Percentiles rank a stretch among this genome's conserved stretches.
phyloP scores from a whole-genome alignment of 2,888 invertebrate species.

The Theretra japonica region DNA sequence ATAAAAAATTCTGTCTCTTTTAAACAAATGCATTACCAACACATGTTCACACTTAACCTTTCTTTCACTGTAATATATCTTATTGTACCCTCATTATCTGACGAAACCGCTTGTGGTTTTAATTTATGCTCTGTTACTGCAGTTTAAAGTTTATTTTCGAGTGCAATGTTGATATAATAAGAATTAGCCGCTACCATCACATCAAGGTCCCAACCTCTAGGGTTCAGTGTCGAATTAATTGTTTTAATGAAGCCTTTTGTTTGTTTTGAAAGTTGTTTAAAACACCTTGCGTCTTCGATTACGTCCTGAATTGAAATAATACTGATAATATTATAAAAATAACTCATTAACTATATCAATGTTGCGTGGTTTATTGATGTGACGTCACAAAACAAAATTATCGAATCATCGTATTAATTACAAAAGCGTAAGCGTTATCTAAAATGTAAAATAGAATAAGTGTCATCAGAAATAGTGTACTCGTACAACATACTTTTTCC shows the following conservation, averaged over 20 bases:
- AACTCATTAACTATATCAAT: not conserved
- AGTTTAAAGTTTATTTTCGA: not conserved
- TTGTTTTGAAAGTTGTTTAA: not conserved
- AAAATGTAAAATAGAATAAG: too few species aligned
- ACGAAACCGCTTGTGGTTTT: slow-evolving; percentile 40
- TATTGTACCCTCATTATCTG: slow-evolving; percentile 75
- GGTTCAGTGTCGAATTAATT: slow-evolving; percentile 44
- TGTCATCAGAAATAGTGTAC: too few species aligned
- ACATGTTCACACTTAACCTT: slow-evolving; percentile 85
- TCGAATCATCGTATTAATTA: not conserved
- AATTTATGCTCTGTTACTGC: not conserved
- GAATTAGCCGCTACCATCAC: slow-evolving; percentile 27
- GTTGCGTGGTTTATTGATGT: too few species aligned
- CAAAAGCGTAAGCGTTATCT: too few species aligned
- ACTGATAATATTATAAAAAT: not conserved
- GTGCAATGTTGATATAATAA: not conserved
- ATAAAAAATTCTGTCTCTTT: slow-evolving; percentile 66
- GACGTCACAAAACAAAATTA: not conserved
- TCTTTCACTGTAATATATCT: slow-evolving; percentile 80
- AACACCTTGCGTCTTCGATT: not conserved
- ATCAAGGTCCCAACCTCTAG: slow-evolving; percentile 20
- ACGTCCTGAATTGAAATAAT: not conserved
- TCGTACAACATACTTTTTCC: too few species aligned
- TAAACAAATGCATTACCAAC: slow-evolving; percentile 82
- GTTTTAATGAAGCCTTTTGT: slow-evolving; percentile 19